Base-by-base conservation (phyloP, 2,888 invertebrate species). In the Ophioninae sp. region DNA sequence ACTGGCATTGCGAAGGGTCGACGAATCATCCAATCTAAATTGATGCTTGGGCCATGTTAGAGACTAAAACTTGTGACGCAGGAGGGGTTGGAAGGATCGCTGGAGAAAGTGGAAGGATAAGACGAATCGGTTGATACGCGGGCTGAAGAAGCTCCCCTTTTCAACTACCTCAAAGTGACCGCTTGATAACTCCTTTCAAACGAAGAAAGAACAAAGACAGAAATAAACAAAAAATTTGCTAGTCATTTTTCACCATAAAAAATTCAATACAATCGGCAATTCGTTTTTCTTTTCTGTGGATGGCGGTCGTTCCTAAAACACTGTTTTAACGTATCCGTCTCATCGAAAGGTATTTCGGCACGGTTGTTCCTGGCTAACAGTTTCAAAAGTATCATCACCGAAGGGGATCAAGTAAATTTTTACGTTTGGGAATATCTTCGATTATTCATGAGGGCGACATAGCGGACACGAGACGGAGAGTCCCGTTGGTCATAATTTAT, bases 21-120 rank as follows among this genome's bases (percentile, higher is more conserved):
- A 50, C 17, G 76, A 79, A 79, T 73, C 79, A 81, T 72, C 76
- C 82, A 84, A 84, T 84, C 84, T 82, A 84, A 84, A 84, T 82
- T 84, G 82, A 84, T 84, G 82, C 82, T 76, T 82, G 62, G 79
- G 76, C 72, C 82, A 79, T 75, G 79, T 70, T 79, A 50, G 76
- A 72, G 67, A 59, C 76, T 61, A 73, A 76, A 76, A 62, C 62
- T 68, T 64, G 57, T 64, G 65, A 30, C 23, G 50, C 23, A 73
- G 44, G 20, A 73, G 61, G 23, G 64, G 77, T 21, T 39, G 23
- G 37, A 73, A 64, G 74, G 65, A 73, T 74, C 75, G 78, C 23
- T 41, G 69, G 70, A 68, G 17, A 83, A 68, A 68, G 65, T 70
- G 69, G 50, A 62, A 64, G 69, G 83, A 74, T 83, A 78, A 83